Conservation (phyloP, 2,113 vertebrate genomes). For the Budorcas taxicolor region DNA sequence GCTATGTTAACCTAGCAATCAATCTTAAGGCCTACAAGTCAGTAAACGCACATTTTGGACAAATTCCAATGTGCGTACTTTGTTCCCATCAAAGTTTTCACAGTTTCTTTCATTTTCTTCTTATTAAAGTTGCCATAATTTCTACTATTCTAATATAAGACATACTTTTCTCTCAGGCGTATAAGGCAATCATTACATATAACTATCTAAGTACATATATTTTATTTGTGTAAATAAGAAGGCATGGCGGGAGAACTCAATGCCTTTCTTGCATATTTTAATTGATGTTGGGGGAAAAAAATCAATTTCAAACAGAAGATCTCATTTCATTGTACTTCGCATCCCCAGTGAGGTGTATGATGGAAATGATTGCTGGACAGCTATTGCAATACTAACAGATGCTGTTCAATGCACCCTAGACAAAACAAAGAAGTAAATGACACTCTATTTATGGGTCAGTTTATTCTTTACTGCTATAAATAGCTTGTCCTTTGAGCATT, state of each 20-base stretch:
- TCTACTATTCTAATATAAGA: background rate
- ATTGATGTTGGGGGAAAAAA: background rate
- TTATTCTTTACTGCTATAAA: conserved; percentile 61
- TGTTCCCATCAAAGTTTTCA: background rate
- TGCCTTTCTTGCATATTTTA: background rate
- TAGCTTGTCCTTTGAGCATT: conserved; percentile 41
- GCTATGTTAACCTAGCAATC: background rate
- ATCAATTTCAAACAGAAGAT: conserved; percentile 7
- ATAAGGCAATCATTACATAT: background rate
- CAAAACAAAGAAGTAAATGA: conserved; percentile 62
- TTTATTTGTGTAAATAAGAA: conserved; percentile 7
- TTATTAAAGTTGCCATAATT: background rate
- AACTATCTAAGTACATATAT: background rate
- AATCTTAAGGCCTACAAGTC: background rate
- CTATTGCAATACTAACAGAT: conserved; percentile 52
- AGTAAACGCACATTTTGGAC: background rate
- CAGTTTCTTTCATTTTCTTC: background rate
- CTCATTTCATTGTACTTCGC: background rate
- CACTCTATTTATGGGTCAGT: conserved; percentile 38
- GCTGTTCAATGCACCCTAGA: conserved; percentile 56
- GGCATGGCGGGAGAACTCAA: background rate
- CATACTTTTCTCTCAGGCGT: background rate
- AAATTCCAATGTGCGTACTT: background rate
- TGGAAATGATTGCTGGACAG: conserved; percentile 40
- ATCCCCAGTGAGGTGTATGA: background rate